Percentiles rank a stretch among this genome's conserved stretches.
Conservation (phyloP, 2,888 invertebrate genomes). For the Diarsia mendica region DNA sequence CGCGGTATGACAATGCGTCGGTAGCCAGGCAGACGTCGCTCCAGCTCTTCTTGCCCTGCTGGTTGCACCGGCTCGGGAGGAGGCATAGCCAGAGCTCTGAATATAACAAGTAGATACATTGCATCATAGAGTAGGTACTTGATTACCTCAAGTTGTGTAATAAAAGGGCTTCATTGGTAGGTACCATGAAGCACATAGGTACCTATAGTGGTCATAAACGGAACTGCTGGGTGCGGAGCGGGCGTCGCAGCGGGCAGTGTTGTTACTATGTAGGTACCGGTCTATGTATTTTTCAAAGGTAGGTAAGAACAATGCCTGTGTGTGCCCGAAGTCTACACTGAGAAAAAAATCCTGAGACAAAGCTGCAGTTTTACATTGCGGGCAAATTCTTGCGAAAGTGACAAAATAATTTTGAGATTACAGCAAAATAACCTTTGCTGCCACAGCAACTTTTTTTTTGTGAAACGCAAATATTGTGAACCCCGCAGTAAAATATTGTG, state of each 20-base stretch:
- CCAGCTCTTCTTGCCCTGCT: slow-evolving; percentile 85
- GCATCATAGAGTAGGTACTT: not conserved
- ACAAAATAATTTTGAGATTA: too few species aligned
- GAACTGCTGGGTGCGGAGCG: not conserved
- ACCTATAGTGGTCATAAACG: not conserved
- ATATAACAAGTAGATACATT: slow-evolving; percentile 19
- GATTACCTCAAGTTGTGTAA: not conserved
- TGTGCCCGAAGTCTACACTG: not conserved
- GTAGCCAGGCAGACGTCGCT: slow-evolving; percentile 87
- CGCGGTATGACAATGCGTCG: slow-evolving; percentile 90
- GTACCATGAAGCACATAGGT: too few species aligned
- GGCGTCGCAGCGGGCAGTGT: not conserved
- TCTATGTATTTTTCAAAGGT: not conserved
- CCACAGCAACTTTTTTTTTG: too few species aligned
- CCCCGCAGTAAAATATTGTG: too few species aligned
- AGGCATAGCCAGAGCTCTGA: slow-evolving; percentile 84
- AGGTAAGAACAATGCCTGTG: not conserved
- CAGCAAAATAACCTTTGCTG: too few species aligned
- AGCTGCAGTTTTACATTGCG: too few species aligned
- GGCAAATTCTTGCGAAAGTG: too few species aligned
- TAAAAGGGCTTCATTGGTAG: not conserved
- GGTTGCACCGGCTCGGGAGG: slow-evolving; percentile 87
- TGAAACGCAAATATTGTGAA: too few species aligned
- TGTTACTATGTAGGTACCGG: too few species aligned
- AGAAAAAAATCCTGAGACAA: too few species aligned